Conservation (phyloP, 2,888 invertebrate genomes). For the Oxyteleia sp. region DNA sequence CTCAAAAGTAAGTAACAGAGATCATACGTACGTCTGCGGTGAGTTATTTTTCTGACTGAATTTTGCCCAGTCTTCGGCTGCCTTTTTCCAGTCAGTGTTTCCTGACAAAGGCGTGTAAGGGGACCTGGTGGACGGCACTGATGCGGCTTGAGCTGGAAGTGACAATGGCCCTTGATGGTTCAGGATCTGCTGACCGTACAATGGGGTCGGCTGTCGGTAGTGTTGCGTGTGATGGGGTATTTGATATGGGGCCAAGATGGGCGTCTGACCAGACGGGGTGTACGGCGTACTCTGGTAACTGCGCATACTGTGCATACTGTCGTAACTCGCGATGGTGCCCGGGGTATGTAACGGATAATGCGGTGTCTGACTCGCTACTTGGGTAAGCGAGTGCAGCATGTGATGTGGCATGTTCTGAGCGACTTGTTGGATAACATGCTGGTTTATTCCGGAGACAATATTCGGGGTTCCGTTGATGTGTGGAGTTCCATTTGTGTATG, state of each 20-base stretch:
- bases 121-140: conserved; percentile 80
- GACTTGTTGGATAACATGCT: conserved; percentile 91
- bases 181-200: conserved; percentile 83
- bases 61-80: conserved; percentile 94
- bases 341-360: conserved; percentile 92
- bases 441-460: conserved; percentile 89
- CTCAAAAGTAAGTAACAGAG: too few relatives aligned
- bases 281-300: conserved; percentile 95
- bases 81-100: conserved; percentile 95
- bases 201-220: conserved; percentile 87
- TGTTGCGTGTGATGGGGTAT: conserved; percentile 90
- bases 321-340: conserved; percentile 89
- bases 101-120: conserved; percentile 88
- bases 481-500: conserved; percentile 90
- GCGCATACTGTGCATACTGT: conserved; percentile 89
- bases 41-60: conserved; percentile 86
- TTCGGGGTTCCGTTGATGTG: conserved; percentile 89
- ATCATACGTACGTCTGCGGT: conserved; percentile 81
- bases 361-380: conserved; percentile 90
- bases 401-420: conserved; percentile 92
- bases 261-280: conserved; percentile 97
- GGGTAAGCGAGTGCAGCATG: conserved; percentile 89
- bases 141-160: conserved; percentile 88
- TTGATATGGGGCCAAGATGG: conserved; percentile 94
- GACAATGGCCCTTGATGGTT: conserved; percentile 88